Conservation (phyloP, 2,797 vertebrate species). For the Syngnathus rostellatus region DNA sequence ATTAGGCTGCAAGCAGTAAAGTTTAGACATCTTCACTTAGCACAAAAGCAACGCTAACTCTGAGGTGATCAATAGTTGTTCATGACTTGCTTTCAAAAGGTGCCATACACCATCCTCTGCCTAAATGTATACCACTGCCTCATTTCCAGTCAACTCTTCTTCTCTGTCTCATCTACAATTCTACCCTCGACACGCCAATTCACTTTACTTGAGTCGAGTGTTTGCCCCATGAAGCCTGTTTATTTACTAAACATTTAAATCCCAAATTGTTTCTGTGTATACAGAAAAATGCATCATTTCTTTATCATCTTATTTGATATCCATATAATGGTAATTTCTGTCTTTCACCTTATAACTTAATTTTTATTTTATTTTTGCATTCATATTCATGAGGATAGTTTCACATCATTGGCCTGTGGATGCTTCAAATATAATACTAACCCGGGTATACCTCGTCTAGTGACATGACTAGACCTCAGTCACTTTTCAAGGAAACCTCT, state of each 20-base stretch:
- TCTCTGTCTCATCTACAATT: slow-evolving; percentile 38
- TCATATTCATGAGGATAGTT: neutral
- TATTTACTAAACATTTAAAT: neutral
- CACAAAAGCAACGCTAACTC: slow-evolving; percentile 52
- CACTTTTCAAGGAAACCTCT: neutral
- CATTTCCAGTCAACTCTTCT: slow-evolving; percentile 45
- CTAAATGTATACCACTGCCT: slow-evolving; percentile 40
- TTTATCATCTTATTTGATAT: slow-evolving; percentile 16
- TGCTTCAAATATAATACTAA: neutral
- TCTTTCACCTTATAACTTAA: neutral
- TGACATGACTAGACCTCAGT: neutral
- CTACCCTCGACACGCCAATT: slow-evolving; percentile 5
- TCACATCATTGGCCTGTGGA: neutral
- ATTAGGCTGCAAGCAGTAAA: slow-evolving; percentile 25
- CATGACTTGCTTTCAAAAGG: slow-evolving; percentile 55
- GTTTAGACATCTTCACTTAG: slow-evolving; percentile 46
- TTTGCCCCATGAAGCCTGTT: neutral
- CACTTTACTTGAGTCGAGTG: neutral
- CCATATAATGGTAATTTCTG: neutral
- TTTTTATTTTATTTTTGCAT: neutral
- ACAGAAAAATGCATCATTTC: neutral
- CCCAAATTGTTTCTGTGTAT: neutral
- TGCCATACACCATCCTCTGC: slow-evolving; percentile 43
- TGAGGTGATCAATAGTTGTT: slow-evolving; percentile 62
- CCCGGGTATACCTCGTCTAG: neutral